Evolutionary conservation across 2,113 vertebrate genomes (phyloP), one percentile per base, ranked within the genome.

Genomic region (Tricholaema leucomelas): DNA sequence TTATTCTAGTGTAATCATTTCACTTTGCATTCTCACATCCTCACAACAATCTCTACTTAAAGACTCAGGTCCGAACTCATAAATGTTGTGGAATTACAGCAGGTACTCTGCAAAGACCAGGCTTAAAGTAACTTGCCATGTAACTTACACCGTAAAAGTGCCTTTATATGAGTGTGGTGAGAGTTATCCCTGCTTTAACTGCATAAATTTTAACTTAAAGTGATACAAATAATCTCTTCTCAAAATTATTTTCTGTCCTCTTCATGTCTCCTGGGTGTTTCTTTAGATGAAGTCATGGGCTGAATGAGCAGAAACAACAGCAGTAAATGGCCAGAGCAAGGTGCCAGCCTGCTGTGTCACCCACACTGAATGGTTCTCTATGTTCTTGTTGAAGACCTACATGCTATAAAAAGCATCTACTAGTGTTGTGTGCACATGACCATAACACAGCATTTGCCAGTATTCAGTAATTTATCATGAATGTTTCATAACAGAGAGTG

Each of bases 401-500:
- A 4, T n/a, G 79, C 65, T 71, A 76, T 60, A 70, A 70, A 87
- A 88, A 90, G 48, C 48, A 5, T 0, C 21, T n/a, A 30, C 7
- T 54, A 52, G 35, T 56, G 42, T 4, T 36, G 31, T 55, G 66
- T 60, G 58, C 59, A 72, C 38, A 48, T 1, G 30, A 36, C 9
- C 75, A 82, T 13, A 80, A 76, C 31, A 21, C 56, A 72, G 56
- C 30, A n/a, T 90, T 87, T 88, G 56, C 42, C 31, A 9, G 30
- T 23, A 33, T 54, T 91, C 88, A 54, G 33, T 74, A 75, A 85
- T 63, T 86, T 85, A 80, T 28, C 38, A 36, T 5, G 12, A 81
- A 67, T 11, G 23, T 91, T 86, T 87, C 80, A 59, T 54, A 91
- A 93, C 4, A 84, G 40, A 40, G 88, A 94, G 88, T 79, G 36